phyloP scores from a whole-genome alignment of 2,113 vertebrate genomes.

The Malurus melanocephalus region DNA sequence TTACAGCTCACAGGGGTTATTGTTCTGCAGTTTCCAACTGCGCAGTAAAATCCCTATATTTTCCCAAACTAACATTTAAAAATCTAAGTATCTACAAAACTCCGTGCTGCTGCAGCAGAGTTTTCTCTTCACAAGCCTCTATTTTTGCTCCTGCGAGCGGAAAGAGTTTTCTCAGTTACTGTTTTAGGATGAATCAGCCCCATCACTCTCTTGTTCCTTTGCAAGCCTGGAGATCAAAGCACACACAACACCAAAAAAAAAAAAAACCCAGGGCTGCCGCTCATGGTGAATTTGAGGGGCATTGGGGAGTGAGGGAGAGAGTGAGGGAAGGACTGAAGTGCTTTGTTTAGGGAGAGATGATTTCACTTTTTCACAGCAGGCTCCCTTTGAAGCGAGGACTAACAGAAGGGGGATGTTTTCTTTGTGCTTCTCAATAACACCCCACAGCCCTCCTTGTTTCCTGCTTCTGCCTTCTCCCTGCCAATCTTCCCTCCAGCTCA shows the following conservation, averaged over 20 bases:
- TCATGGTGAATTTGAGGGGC: background rate
- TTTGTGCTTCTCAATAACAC: background rate
- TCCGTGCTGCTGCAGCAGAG: background rate
- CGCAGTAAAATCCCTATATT: background rate
- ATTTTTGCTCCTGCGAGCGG: background rate
- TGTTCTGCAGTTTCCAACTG: background rate
- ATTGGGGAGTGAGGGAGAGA: background rate
- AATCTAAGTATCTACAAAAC: background rate
- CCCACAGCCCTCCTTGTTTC: background rate
- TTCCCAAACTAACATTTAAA: background rate
- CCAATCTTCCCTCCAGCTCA: background rate
- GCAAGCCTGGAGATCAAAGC: slow-evolving; percentile 22
- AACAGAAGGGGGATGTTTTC: background rate
- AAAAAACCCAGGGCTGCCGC: background rate
- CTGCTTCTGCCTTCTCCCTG: background rate
- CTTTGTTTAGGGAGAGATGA: slow-evolving; percentile 15
- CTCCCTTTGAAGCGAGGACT: background rate
- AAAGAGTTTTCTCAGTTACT: background rate
- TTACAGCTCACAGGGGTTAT: background rate
- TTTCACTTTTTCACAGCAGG: slow-evolving; percentile 6
- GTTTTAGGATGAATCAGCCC: background rate
- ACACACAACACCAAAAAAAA: background rate
- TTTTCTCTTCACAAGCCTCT: background rate
- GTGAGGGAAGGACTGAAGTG: background rate
- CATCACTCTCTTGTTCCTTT: background rate